Evolutionary conservation across 1,140 invertebrate species (phyloP), one percentile per base, ranked within the genome.

Genomic region (Caenorhabditis brenneri): DNA sequence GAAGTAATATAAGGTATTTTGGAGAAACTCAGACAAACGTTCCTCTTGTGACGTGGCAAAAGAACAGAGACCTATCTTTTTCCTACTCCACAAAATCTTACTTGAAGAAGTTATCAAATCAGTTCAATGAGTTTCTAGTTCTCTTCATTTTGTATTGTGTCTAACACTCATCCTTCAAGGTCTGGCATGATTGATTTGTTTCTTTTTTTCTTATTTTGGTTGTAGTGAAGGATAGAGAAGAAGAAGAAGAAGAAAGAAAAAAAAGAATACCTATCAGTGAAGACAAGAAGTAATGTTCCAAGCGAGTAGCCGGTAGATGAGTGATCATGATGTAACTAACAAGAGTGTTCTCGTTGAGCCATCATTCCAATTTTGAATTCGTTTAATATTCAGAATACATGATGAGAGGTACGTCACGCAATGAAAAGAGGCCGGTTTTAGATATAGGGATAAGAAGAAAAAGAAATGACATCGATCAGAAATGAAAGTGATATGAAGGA

Each of bases 71-170:
- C 31, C 29, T 36, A 65, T 36, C 58, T 33, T 65, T 65, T 58
- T 15, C 22, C n/a, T 65, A 65, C 58, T 65, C 29, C 58, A 65
- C 33, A 31, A 36, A 36, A 65, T 58, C 12, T 65, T 65, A n/a
- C n/a, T 51, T 51, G n/a, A 51, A n/a, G 15, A 65, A 65, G 33
- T 74, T 74, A 74, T 74, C 65, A 74, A 74, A 74, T 74, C 65
- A 74, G 65, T 46, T 46, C n/a, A 42, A 46, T 42, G 36, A 46
- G 6, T 74, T 19, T 74, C 36, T 74, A n/a, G 2, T 33, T 74
- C 65, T 74, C 65, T 74, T 12, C 0, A 27, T 1, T 46, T 31
- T 24, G 4, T 22, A 15, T 24, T 2, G 7, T 74, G 5, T 74
- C n/a, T 74, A 1, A n/a, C 15, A 19, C n/a, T 22, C 7, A 24